Base-by-base conservation (phyloP, 2,888 invertebrate genomes). In the Trissoscelio sp. region DNA sequence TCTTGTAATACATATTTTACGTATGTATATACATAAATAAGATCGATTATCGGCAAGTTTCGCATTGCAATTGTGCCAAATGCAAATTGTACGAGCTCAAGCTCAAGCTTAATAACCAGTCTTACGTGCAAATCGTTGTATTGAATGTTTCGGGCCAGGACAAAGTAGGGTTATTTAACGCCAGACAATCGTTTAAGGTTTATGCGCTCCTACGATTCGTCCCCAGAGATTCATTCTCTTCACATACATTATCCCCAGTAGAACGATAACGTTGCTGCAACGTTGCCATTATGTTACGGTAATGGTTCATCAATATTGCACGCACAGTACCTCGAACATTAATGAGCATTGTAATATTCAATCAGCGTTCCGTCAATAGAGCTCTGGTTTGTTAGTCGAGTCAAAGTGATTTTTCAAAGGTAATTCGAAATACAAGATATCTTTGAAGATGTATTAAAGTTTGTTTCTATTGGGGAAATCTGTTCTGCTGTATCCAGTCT, bases 261-360 rank as follows among this genome's bases (percentile, higher is more conserved):
- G 75, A 67, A 66, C 66, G 51, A 67, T 67, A 75, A 58, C 44
- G 66, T 62, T 18, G 51, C 31, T 51, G 51, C 75, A 48, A 42
- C 44, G 48, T 66, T 48, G 31, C 66, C 24, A n/a, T 42, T 66
- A 39, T 12, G 37, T 58, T 66, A 66, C 48, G 20, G 37, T 58
- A 53, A 73, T 73, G 62, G 18, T 55, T 34, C 55, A 55, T 55
- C 55, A 55, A 57, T 57, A 57, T 57, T 37, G 12, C 37, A 20
- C 9, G 57, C 20, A 22, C 22, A 7, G 1, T 12, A 6, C 20
- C 20, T 57, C 0, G n/a, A 57, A 57, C 37, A 37, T 57, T 57
- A 57, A 57, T 57, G 12, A 37, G n/a, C 37, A 6, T 57, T 57
- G 37, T 20, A 57, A 57, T 57, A 37, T 57, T 57, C 57, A 31